phyloP scores from a whole-genome alignment of 2,888 invertebrate genomes.

The Abrostola triplasia region DNA sequence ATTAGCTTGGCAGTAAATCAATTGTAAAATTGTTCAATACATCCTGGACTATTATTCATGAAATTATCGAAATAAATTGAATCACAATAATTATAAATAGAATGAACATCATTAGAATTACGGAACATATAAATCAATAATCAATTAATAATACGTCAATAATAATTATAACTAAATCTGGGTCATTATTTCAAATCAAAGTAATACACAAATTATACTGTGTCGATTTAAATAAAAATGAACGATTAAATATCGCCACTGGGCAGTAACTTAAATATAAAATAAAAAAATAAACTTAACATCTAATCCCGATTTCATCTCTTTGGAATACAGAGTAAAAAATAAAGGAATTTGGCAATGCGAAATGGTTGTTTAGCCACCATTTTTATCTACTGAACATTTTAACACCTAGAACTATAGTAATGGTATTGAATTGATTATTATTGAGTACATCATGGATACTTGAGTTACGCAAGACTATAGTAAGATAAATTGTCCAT shows the following conservation, averaged over 20 bases:
- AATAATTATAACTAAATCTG: neutral
- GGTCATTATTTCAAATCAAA: neutral
- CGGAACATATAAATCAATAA: neutral
- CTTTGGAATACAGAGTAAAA: conserved; percentile 82
- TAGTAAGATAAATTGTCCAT: conserved; percentile 51
- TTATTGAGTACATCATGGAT: conserved; percentile 69
- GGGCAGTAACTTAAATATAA: conserved; percentile 51
- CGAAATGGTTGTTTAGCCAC: conserved; percentile 70
- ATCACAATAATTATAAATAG: conserved; percentile 6
- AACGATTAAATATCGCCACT: conserved; percentile 26
- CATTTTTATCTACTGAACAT: conserved; percentile 70
- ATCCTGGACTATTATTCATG: neutral
- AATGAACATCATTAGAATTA: neutral
- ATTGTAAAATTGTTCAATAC: no score
- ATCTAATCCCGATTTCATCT: conserved; percentile 78
- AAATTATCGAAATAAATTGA: conserved; percentile 9
- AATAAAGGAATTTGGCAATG: conserved; percentile 79
- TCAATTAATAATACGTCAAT: neutral
- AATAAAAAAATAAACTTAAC: conserved; percentile 65
- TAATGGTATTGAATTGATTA: conserved; percentile 65
- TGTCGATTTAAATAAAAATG: conserved; percentile 27
- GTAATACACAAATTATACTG: conserved; percentile 34
- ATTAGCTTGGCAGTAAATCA: no score
- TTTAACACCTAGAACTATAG: conserved; percentile 65
- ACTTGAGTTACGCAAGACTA: conserved; percentile 64